Conservation (phyloP, 2,797 vertebrate genomes). For the Ambastaia sidthimunki region DNA sequence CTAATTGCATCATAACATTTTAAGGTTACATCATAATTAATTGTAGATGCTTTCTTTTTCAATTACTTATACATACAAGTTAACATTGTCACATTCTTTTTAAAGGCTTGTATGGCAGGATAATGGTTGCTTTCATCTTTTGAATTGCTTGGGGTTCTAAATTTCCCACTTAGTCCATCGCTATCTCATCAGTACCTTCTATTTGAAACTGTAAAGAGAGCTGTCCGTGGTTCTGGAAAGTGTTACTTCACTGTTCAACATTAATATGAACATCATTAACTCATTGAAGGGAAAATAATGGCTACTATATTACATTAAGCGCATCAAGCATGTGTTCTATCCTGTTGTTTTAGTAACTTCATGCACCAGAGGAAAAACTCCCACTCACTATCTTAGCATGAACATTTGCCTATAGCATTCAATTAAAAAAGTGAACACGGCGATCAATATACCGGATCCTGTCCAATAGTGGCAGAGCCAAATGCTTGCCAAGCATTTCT, state of each 20-base stretch:
- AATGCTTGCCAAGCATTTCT: slow-evolving; percentile 65
- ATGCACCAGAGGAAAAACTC: background rate
- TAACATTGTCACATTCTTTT: background rate
- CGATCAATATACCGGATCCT: slow-evolving; percentile 32
- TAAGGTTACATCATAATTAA: slow-evolving; percentile 3
- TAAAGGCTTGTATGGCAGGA: background rate
- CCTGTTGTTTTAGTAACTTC: background rate
- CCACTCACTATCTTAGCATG: background rate
- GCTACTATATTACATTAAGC: background rate
- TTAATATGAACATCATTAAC: background rate
- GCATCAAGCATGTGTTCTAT: background rate
- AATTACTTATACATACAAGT: background rate
- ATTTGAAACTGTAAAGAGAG: background rate
- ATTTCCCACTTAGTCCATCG: background rate
- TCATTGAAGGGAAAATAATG: background rate
- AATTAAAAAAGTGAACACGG: slow-evolving; percentile 3
- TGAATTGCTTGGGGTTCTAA: background rate
- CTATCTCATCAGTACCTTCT: background rate
- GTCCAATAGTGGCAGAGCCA: slow-evolving; percentile 50
- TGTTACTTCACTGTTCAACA: background rate
- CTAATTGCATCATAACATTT: background rate
- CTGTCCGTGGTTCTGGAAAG: slow-evolving; percentile 35
- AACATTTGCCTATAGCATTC: background rate
- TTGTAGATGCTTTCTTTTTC: background rate
- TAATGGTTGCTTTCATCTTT: slow-evolving; percentile 5